Percentiles rank a stretch among this genome's conserved stretches.
phyloP scores from a whole-genome alignment of 2,113 vertebrate genomes.

The Rafetus swinhoei region DNA sequence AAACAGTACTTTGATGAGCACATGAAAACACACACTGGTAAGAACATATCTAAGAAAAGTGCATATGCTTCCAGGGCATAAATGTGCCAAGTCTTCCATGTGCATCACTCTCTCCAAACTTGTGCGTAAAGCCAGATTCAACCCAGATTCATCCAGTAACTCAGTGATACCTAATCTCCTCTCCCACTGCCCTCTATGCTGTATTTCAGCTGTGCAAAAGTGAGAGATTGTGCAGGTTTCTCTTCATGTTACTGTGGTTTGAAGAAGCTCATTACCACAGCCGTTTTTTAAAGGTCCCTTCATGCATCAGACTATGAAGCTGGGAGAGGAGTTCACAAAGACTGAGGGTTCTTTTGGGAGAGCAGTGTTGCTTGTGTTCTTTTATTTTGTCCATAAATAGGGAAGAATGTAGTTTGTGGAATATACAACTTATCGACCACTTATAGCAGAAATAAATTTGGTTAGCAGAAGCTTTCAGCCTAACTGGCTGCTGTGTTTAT shows the following conservation, averaged over 20 bases:
- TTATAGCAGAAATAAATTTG: background rate
- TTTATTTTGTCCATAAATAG: background rate
- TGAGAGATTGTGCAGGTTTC: background rate
- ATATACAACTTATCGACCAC: background rate
- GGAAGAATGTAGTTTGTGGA: background rate
- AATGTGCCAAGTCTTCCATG: background rate
- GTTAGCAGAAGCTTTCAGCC: background rate
- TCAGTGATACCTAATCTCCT: background rate
- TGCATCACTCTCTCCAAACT: background rate
- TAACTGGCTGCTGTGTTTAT: background rate
- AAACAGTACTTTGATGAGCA: conserved; percentile 99
- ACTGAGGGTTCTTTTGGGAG: background rate
- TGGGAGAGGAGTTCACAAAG: background rate
- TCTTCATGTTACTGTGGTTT: background rate
- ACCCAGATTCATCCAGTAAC: background rate
- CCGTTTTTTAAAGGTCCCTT: accelerated
- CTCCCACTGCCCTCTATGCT: background rate
- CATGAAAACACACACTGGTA: conserved; percentile 99
- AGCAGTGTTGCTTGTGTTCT: background rate
- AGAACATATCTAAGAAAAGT: conserved; percentile 41
- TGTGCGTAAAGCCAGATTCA: background rate
- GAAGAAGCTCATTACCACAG: background rate
- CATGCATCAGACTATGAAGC: background rate
- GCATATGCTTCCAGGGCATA: background rate
- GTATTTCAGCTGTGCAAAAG: background rate